Percentiles rank a stretch among this genome's conserved stretches.
phyloP scores from a whole-genome alignment of 1,140 invertebrate genomes.

The Cotesia glomerata region DNA sequence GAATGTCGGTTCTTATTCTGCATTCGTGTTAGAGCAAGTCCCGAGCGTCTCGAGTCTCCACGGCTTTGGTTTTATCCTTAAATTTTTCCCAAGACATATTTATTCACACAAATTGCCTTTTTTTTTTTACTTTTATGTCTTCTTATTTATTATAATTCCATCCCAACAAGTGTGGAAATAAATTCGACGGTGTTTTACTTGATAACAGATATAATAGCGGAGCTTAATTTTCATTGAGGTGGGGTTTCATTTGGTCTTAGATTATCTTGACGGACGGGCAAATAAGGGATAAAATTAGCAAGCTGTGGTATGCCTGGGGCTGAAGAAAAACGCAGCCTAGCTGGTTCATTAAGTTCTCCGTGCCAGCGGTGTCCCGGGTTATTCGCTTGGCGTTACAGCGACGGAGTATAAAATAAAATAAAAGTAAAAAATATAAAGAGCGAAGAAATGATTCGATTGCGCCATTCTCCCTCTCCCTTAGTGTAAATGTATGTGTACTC shows the following conservation, averaged over 20 bases:
- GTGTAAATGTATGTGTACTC: neutral
- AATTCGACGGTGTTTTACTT: too few relatives aligned
- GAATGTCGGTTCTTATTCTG: neutral
- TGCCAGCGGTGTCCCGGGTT: neutral
- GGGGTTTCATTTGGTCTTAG: neutral
- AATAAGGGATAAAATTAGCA: constrained; percentile 33
- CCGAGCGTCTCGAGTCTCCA: constrained; percentile 22
- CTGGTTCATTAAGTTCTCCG: constrained; percentile 31
- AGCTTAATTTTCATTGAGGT: neutral
- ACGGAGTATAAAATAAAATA: neutral
- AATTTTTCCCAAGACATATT: too few relatives aligned
- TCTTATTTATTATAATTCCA: too few relatives aligned
- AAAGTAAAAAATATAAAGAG: neutral
- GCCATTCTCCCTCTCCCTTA: constrained; percentile 6
- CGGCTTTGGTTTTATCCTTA: constrained; percentile 10
- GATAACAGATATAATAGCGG: neutral
- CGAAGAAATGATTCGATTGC: constrained; percentile 38
- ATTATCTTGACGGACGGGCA: constrained; percentile 28
- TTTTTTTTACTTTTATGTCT: too few relatives aligned
- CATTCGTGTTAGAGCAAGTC: neutral
- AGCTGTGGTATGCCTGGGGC: constrained; percentile 15
- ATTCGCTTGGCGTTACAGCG: constrained; percentile 10
- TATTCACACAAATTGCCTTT: too few relatives aligned
- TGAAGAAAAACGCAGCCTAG: constrained; percentile 24
- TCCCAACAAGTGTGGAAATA: too few relatives aligned